A percentile compares a stretch with the other conserved stretches of the same genome.
phyloP scores from a whole-genome alignment of 2,113 vertebrate genomes.

The Rostratula benghalensis region DNA sequence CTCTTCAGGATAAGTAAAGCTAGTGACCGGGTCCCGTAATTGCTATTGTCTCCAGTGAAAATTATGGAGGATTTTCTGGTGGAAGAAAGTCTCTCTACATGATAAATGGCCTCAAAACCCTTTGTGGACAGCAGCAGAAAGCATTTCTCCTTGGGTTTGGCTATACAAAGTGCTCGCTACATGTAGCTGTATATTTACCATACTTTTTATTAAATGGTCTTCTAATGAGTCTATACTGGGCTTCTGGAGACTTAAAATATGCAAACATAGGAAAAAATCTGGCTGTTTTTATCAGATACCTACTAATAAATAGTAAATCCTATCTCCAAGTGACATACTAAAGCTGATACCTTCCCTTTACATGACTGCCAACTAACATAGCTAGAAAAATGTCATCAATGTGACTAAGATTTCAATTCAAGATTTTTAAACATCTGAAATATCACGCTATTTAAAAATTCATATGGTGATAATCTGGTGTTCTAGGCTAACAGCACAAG shows the following conservation, averaged over 20 bases:
- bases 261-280: neutral
- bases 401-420: neutral
- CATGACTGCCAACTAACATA: neutral
- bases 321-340: neutral
- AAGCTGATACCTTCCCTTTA: neutral
- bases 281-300: neutral
- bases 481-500: neutral
- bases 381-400: neutral
- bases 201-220: neutral
- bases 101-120: neutral
- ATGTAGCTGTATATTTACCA: neutral
- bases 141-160: neutral
- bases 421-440: neutral
- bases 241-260: neutral
- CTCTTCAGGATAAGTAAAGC: neutral
- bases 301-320: neutral
- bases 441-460: neutral
- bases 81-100: neutral
- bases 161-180: neutral
- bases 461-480: neutral
- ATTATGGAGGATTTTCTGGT: neutral
- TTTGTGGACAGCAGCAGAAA: neutral
- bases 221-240: neutral
- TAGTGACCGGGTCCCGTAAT: neutral
- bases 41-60: neutral